phyloP scores from a whole-genome alignment of 2,888 invertebrate species.

The Drosophila lutescens region DNA sequence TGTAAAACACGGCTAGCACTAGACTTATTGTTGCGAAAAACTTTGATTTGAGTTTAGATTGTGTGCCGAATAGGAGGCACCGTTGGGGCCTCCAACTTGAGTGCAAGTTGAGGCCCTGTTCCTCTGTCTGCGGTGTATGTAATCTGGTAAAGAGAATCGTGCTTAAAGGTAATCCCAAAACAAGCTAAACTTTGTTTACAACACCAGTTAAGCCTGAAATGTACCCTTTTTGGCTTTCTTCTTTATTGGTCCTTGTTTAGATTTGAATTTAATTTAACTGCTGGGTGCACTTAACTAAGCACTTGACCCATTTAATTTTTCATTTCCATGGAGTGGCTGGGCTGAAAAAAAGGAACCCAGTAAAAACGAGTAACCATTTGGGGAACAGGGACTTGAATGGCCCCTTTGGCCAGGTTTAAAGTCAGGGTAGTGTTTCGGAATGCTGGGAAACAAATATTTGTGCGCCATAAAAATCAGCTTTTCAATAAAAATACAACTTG shows the following conservation, averaged over 20 bases:
- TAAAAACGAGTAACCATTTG: conserved; percentile 3
- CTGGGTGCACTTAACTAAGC: conserved; percentile 22
- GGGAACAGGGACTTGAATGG: conserved; percentile 3
- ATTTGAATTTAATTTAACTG: conserved; percentile 15
- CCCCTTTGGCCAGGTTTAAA: conserved; percentile 6
- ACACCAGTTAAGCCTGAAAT: conserved; percentile 16
- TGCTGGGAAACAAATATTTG: conserved; percentile 37
- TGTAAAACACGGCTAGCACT: conserved; percentile 44
- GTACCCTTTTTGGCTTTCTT: conserved; percentile 8
- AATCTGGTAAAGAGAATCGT: conserved; percentile 42
- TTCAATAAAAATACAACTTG: conserved; percentile 45
- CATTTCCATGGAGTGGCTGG: conserved; percentile 12
- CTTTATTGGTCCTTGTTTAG: conserved; percentile 6
- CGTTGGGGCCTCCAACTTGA: conserved; percentile 10
- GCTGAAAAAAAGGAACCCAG: not conserved
- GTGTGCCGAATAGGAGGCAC: conserved; percentile 18
- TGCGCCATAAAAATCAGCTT: conserved; percentile 54
- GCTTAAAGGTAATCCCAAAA: conserved; percentile 29
- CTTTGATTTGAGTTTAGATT: conserved; percentile 69
- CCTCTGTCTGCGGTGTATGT: conserved; percentile 16
- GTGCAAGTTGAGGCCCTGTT: not conserved
- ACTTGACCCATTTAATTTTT: conserved; percentile 36
- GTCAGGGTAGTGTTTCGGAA: conserved; percentile 34
- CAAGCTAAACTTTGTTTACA: conserved; percentile 15
- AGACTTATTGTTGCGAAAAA: conserved; percentile 54